A percentile compares a stretch with the other conserved stretches of the same genome.
phyloP scores from a whole-genome alignment of 2,888 invertebrate species.

The Drosophila merina region DNA sequence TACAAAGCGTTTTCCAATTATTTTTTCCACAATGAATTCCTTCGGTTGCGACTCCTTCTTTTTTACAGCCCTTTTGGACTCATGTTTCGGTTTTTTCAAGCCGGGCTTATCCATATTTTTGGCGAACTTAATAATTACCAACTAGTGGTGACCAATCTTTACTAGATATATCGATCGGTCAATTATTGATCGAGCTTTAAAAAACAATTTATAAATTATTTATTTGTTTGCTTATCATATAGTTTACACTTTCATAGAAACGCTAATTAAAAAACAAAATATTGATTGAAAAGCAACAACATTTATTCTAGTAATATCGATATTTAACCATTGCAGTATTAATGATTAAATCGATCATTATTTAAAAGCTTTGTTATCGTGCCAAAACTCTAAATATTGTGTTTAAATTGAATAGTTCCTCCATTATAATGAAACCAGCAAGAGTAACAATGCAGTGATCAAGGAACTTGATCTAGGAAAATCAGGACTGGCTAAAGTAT shows the following conservation, averaged over 20 bases:
- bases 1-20: constrained; percentile 36
- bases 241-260: too few relatives aligned
- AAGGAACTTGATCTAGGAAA: constrained; percentile 25
- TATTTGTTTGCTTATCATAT: too few relatives aligned
- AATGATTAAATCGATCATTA: not conserved
- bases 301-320: not conserved
- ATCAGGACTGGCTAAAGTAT: constrained; percentile 21
- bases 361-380: not conserved
- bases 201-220: too few relatives aligned
- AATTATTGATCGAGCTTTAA: too few relatives aligned
- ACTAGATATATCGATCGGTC: too few relatives aligned
- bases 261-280: too few relatives aligned
- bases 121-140: too few relatives aligned
- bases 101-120: too few relatives aligned
- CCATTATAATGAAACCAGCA: too few relatives aligned
- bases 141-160: too few relatives aligned
- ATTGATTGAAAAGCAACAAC: too few relatives aligned
- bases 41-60: not conserved
- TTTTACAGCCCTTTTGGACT: not conserved
- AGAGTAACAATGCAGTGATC: not conserved
- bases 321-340: not conserved
- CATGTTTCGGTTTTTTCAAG: not conserved
- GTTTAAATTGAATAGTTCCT: not conserved
- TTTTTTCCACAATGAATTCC: constrained; percentile 47
- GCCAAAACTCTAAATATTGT: not conserved